Conservation (phyloP, 2,113 vertebrate species). For the Thamnophis sirtalis region DNA sequence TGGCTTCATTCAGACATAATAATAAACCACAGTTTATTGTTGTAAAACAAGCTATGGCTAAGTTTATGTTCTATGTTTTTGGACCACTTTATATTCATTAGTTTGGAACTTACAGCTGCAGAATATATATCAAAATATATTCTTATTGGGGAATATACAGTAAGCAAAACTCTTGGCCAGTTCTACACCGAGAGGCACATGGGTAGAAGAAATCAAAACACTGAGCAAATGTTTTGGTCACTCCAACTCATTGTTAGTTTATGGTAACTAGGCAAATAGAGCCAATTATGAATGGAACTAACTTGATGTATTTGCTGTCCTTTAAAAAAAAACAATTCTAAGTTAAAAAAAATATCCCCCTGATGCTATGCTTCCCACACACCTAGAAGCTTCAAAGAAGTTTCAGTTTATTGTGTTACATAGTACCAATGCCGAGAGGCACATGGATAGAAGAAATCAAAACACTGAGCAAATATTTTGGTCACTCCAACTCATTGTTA, state of each 20-base stretch:
- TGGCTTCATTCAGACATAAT: not conserved
- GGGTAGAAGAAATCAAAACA: not conserved
- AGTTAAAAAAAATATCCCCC: no score
- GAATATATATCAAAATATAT: not conserved
- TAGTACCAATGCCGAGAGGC: not conserved
- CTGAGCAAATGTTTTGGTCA: not conserved
- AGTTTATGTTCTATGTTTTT: not conserved
- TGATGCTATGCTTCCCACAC: no score
- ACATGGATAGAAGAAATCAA: not conserved
- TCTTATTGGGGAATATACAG: not conserved
- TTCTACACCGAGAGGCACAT: not conserved
- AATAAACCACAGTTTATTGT: not conserved
- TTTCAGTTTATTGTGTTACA: no score
- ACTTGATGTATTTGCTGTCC: slow-evolving; percentile 6
- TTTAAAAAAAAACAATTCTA: no score
- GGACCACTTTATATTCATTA: not conserved
- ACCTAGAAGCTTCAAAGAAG: no score
- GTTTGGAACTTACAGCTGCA: not conserved
- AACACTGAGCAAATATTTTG: not conserved
- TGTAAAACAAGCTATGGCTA: not conserved
- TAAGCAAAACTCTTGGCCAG: not conserved
- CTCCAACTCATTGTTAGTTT: not conserved
- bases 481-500: not conserved
- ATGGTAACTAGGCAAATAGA: not conserved
- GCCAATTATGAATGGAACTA: fast-evolving